Percentiles rank a stretch among this genome's conserved stretches.
Evolutionary conservation across 2,113 vertebrate species (phyloP).

Genomic region (Sula dactylatra): DNA sequence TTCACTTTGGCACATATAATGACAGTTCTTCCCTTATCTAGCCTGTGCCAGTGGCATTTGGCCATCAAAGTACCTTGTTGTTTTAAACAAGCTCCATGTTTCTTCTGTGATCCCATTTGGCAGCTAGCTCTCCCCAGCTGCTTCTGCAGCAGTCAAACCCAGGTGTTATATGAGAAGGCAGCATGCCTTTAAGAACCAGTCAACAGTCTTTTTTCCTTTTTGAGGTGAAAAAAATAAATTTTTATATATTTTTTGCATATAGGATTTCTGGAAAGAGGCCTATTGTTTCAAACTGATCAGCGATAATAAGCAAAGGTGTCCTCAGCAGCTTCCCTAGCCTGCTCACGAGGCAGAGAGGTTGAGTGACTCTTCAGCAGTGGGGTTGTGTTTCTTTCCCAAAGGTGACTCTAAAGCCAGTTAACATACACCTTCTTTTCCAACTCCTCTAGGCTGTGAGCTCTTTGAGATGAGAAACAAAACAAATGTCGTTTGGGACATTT

Average conservation of each 20-base stretch:
- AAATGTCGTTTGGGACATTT: background rate
- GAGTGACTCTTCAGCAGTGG: background rate
- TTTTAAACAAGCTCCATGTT: background rate
- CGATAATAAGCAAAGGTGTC: background rate
- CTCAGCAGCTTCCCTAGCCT: background rate
- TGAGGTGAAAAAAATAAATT: background rate
- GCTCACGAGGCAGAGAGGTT: background rate
- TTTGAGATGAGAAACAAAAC: background rate
- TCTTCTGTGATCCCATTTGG: background rate
- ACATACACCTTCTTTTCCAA: background rate
- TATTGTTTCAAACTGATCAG: background rate
- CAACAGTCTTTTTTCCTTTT: background rate
- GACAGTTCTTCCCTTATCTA: background rate
- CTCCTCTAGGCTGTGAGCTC: background rate
- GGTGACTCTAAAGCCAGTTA: background rate
- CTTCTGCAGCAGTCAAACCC: background rate
- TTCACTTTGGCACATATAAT: background rate
- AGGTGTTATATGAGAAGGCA: background rate
- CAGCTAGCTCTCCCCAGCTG: background rate
- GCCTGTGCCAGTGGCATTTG: background rate
- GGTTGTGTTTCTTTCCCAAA: background rate
- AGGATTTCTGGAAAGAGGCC: background rate
- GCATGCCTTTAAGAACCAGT: background rate
- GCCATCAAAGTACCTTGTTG: background rate
- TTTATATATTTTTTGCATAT: background rate